Percentiles rank a stretch among this genome's conserved stretches.
phyloP scores from a whole-genome alignment of 2,888 invertebrate genomes.

The Clepsis dumicolana region DNA sequence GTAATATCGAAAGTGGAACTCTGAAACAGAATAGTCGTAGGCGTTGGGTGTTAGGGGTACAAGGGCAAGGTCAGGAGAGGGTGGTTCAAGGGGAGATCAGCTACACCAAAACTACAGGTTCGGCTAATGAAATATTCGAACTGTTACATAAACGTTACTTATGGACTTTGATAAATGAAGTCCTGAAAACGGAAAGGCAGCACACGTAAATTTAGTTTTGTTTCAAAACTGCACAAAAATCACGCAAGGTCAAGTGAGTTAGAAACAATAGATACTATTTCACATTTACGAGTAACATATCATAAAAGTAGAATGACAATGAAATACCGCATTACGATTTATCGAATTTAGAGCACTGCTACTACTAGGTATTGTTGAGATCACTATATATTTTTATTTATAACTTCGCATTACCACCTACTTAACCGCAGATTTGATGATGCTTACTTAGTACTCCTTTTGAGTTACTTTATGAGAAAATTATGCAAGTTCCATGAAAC shows the following conservation, averaged over 20 bases:
- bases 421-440: constrained; percentile 46
- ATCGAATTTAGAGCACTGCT: constrained; percentile 29
- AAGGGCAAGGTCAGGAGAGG: constrained; percentile 49
- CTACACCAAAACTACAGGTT: constrained; percentile 35
- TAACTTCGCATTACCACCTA: constrained; percentile 33
- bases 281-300: not conserved
- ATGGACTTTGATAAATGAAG: constrained; percentile 41
- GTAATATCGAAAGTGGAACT: constrained; percentile 6
- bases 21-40: constrained; percentile 17
- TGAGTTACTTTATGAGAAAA: constrained; percentile 42
- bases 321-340: constrained; percentile 18
- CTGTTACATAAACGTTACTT: constrained; percentile 40
- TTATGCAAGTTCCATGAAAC: constrained; percentile 38
- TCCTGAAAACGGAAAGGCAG: constrained; percentile 23
- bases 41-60: constrained; percentile 45
- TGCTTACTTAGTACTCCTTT: constrained; percentile 44
- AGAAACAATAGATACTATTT: constrained; percentile 2
- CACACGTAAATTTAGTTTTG: constrained; percentile 19
- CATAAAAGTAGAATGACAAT: constrained; percentile 6
- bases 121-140: constrained; percentile 44
- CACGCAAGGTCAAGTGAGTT: constrained; percentile 1
- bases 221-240: constrained; percentile 18
- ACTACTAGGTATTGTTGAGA: constrained; percentile 35
- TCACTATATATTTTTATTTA: constrained; percentile 34
- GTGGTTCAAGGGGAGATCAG: constrained; percentile 38